A percentile compares a stretch with the other conserved stretches of the same genome.
Evolutionary conservation across 2,888 invertebrate genomes (phyloP).

Genomic region (Nebria brevicollis): DNA sequence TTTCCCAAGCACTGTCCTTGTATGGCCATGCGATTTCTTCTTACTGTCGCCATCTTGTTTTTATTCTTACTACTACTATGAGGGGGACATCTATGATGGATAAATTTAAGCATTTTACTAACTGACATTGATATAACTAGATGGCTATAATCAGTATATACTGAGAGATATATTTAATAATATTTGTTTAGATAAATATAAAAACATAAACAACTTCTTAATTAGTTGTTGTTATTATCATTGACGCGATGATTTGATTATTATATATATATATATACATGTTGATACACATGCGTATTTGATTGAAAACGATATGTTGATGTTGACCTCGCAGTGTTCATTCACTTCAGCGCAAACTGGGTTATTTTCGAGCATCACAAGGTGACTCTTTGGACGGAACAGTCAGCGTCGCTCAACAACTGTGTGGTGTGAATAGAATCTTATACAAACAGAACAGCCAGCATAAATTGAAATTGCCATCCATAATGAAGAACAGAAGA

Average conservation of each 20-base stretch:
- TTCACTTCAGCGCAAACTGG: conserved; percentile 34
- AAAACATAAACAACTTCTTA: conserved; percentile 18
- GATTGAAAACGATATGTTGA: conserved; percentile 22
- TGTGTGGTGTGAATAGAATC: conserved; percentile 9
- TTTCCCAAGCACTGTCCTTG: conserved; percentile 41
- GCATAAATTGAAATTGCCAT: not conserved
- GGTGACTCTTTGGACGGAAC: conserved; percentile 33
- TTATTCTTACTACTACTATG: not conserved
- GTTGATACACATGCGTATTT: not conserved
- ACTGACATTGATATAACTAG: not conserved
- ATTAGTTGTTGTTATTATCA: conserved; percentile 5
- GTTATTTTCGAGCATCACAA: conserved; percentile 37
- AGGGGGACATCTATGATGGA: conserved; percentile 22
- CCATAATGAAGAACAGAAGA: conserved; percentile 1
- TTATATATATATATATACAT: not conserved
- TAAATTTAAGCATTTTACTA: not conserved
- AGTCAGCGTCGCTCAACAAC: not conserved
- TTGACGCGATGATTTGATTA: conserved; percentile 17
- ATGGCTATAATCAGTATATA: not conserved
- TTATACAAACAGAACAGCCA: not conserved
- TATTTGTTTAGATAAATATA: not conserved
- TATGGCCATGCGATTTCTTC: conserved; percentile 32
- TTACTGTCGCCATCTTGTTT: not conserved
- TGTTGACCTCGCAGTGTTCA: conserved; percentile 37
- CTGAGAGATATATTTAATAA: not conserved